Base-by-base conservation (phyloP, 2,113 vertebrate species). In the Tupaia chinensis region DNA sequence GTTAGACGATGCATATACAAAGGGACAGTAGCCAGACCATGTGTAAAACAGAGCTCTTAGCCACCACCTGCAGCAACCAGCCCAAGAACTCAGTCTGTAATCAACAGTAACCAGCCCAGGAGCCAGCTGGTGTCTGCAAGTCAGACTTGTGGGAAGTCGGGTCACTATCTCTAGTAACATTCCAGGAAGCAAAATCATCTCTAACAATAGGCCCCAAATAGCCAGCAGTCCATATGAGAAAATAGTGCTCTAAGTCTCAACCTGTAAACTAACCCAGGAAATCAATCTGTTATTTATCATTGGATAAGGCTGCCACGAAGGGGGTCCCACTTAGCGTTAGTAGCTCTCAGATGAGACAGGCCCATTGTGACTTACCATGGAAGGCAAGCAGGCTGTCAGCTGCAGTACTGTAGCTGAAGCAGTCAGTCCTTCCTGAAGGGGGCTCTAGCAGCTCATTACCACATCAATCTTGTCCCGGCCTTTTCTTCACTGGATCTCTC, bases 281-380 rank as follows among this genome's bases (percentile, higher is more conserved):
- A 44, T 44, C 44, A 44, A 44, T 44, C 44, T 44, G 44, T 44
- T 44, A 44, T 44, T 44, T 44, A 44, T 44, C 44, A 44, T 44
- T 44, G 44, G 44, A 44, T 44, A 44, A 44, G 44, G 44, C 44
- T 44, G 44, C 44, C 44, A 3, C 9, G 22, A 77, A 79, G 20
- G 23, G 22, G 19, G 7, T 13, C 3, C 3, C 8, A 13, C 4
- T 9, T 20, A 44, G 72, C 19, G 5, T 27, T 3, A 8, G n/a
- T 11, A 66, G 58, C 65, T 85, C 29, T 91, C 22, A n/a, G 68
- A 29, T 66, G 53, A 10, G 61, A 89, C 17, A 34, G 7, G 3
- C 7, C 44, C 13, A 17, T 0, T 1, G 32, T 34, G 9, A 25
- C 27, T 19, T 12, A 23, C n/a, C 6, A 25, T 25, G 25, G 20